Base-by-base conservation (phyloP, 37 sponge, comb jelly and placozoan species). In the Eunapius fragilis region DNA sequence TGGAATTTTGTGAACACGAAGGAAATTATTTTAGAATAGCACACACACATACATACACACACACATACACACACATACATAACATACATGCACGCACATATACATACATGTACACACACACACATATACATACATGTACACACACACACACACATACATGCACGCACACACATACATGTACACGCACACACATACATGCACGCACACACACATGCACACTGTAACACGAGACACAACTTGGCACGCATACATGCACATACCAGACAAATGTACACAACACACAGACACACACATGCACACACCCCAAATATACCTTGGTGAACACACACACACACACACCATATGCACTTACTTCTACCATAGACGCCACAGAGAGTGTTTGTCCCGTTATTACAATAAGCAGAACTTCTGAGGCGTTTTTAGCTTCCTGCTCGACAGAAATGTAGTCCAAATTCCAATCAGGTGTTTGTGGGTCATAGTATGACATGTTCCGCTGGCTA, bases 391-490 rank as follows among this genome's bases (percentile, higher is more conserved):
- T 37, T 17, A 91, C 85, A 68, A 70, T 87, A 67, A 93, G 89
- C 33, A 93, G 82, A 7, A 91, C 67, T 45, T 30, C 28, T 28
- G 91, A 92, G 23, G 36, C 45, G 71, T 89, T 83, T 82, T 95
- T 97, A 17, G 97, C 97, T 37, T 88, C 77, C 36, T 28, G 72
- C 80, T 97, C 97, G 10, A 92, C 77, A 35, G 97, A 86, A 24
- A 97, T 87, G 79, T 92, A 77, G 6, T 47, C 76, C 17, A 71
- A 31, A 72, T 88, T 79, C 97, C 97, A 97, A 80, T 87, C 58
- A 25, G 88, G 85, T 13, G 94, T 87, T 81, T 97, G 97, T 2
- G 91, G 90, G 70, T 91, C 86, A 86, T 87, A 97, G 89, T 72
- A 97, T 26, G 95, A 78, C 76, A 94, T 78, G 24, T 86, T 84